These are phyloP conservation scores for Rugalucina vietnamica DNA, from an alignment of 2,888 invertebrate species.

Conservation along the genomic window DNA sequence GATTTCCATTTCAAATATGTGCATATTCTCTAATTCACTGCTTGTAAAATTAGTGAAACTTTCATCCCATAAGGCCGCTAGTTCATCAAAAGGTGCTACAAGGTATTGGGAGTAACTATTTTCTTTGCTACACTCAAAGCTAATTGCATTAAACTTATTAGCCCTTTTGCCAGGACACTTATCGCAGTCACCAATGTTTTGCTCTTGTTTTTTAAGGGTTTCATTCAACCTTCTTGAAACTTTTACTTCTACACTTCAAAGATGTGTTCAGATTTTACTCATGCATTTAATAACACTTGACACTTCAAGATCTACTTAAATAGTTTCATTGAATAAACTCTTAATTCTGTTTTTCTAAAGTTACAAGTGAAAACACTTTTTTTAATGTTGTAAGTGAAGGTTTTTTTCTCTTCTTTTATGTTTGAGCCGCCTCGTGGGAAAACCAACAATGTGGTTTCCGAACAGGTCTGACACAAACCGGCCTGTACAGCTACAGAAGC, in stretches of 20 bases:
- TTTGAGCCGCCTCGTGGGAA: too few species aligned
- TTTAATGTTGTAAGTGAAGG: background rate
- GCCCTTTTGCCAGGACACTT: background rate
- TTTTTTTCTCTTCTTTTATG: too few species aligned
- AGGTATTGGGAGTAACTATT: background rate
- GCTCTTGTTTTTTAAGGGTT: background rate
- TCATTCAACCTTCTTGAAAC: constrained; percentile 1
- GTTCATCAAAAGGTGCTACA: background rate
- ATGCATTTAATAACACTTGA: constrained; percentile 4
- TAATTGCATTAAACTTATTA: background rate
- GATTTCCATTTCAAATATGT: background rate
- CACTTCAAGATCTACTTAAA: constrained; percentile 3
- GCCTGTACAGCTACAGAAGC: too few species aligned
- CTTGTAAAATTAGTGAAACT: background rate
- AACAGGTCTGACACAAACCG: too few species aligned
- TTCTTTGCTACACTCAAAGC: background rate
- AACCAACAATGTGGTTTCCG: too few species aligned
- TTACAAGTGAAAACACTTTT: constrained; percentile 3
- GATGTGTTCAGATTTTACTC: background rate
- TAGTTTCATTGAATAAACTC: background rate
- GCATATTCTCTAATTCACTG: background rate
- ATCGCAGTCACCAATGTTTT: background rate
- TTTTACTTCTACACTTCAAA: constrained; percentile 9
- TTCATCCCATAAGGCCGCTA: background rate
- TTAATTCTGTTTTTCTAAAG: background rate